Conservation (phyloP, 1,140 invertebrate species). For the Muscidifurax raptorellus region DNA sequence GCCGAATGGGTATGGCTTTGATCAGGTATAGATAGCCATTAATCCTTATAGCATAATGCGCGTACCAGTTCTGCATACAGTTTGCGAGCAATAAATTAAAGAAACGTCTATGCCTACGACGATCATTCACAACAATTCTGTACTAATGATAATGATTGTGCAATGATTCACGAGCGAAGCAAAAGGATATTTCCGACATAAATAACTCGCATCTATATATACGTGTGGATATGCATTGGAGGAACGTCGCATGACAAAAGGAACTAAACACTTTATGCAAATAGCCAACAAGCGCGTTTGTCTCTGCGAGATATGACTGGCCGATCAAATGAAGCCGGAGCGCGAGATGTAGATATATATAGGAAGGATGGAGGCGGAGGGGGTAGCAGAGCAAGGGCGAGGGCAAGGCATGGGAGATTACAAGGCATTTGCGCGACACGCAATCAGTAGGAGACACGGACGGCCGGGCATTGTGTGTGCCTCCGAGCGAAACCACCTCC, state of each 20-base stretch:
- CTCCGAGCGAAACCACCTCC: slow-evolving; percentile 50
- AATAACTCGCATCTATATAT: neutral
- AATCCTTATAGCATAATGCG: neutral
- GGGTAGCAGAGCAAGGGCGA: slow-evolving; percentile 18
- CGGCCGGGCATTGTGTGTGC: slow-evolving; percentile 59
- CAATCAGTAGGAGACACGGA: slow-evolving; percentile 64
- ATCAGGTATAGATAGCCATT: neutral
- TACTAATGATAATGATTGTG: neutral
- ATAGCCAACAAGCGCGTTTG: neutral
- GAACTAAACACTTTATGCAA: neutral
- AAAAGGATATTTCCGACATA: neutral
- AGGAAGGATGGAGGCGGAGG: too few species aligned
- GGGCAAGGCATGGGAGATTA: slow-evolving; percentile 61
- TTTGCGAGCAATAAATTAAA: too few species aligned
- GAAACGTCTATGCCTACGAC: too few species aligned
- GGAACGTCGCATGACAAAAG: neutral
- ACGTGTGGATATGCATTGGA: neutral
- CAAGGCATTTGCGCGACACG: slow-evolving; percentile 63
- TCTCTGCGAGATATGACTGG: neutral
- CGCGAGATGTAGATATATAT: neutral
- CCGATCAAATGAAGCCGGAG: neutral
- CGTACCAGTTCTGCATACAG: neutral
- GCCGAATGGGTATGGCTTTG: neutral
- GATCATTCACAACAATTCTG: too few species aligned
- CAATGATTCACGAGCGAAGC: neutral